These are phyloP conservation scores for Centruroides vittatus DNA, from an alignment of 1,140 invertebrate genomes.

Conservation along the genomic window DNA sequence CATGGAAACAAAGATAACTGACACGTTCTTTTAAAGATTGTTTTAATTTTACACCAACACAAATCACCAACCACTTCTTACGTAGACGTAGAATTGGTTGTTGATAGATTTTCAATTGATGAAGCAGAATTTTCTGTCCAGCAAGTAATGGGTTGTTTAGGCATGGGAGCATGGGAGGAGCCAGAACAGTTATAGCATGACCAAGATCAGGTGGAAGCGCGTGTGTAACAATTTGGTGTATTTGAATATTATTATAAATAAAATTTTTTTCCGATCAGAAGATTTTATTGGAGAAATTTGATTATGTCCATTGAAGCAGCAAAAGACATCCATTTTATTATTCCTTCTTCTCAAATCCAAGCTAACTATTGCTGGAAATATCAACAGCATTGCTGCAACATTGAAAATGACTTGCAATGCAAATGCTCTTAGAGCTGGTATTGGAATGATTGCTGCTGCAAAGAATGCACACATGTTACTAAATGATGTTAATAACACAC, in stretches of 20 bases:
- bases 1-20: conserved; percentile 9
- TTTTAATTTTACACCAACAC: conserved; percentile 20
- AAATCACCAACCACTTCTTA: too few species aligned
- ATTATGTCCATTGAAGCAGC: conserved; percentile 39
- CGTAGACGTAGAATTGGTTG: conserved; percentile 16
- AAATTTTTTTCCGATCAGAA: background rate
- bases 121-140: background rate
- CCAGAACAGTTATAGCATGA: conserved; percentile 38
- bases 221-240: conserved; percentile 32
- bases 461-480: conserved; percentile 65
- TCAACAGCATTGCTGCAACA: conserved; percentile 63
- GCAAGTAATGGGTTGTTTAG: conserved; percentile 2
- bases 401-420: conserved; percentile 82
- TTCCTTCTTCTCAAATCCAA: conserved; percentile 64
- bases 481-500: conserved; percentile 65
- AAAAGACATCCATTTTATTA: conserved; percentile 61
- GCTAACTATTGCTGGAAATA: conserved; percentile 88
- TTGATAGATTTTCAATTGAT: conserved; percentile 21
- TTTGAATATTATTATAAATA: background rate
- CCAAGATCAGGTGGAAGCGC: conserved; percentile 36
- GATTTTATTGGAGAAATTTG: background rate
- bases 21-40: conserved; percentile 18
- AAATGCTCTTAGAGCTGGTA: conserved; percentile 84
- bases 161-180: conserved; percentile 22
- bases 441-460: conserved; percentile 79